phyloP scores from a whole-genome alignment of 2,113 vertebrate genomes.

The Apus apus region DNA sequence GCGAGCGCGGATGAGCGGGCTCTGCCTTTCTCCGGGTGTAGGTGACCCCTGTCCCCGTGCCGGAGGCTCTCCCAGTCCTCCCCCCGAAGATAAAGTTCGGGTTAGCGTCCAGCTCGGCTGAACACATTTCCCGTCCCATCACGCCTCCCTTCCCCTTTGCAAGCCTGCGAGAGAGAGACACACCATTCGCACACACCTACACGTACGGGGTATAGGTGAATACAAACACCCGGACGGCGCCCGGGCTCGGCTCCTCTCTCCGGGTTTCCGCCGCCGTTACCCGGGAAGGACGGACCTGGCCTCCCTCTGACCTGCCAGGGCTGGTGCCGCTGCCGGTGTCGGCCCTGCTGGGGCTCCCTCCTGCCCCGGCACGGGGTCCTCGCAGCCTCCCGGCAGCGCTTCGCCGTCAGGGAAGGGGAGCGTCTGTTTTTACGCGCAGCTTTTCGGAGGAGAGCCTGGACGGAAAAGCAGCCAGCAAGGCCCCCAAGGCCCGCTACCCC shows the following conservation, averaged over 20 bases:
- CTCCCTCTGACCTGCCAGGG: not conserved
- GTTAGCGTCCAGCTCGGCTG: not conserved
- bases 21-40: not conserved
- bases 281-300: no score
- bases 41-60: not conserved
- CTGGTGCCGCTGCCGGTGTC: no score
- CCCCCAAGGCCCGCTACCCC: not conserved
- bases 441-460: not conserved
- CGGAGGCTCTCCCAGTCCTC: not conserved
- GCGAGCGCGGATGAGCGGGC: no score
- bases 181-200: not conserved
- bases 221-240: not conserved
- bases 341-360: not conserved
- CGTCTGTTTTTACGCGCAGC: not conserved
- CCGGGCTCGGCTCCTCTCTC: not conserved
- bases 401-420: not conserved
- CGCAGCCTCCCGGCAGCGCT: not conserved
- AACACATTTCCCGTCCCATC: not conserved
- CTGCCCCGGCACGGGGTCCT: not conserved
- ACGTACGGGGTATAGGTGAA: not conserved
- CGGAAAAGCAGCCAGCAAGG: not conserved
- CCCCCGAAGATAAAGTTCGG: not conserved
- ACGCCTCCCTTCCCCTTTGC: not conserved
- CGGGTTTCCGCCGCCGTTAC: no score
- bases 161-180: no score